Percentiles rank a stretch among this genome's conserved stretches.
Evolutionary conservation across 2,888 invertebrate species (phyloP).

Genomic region (Macrosiphum euphorbiae): DNA sequence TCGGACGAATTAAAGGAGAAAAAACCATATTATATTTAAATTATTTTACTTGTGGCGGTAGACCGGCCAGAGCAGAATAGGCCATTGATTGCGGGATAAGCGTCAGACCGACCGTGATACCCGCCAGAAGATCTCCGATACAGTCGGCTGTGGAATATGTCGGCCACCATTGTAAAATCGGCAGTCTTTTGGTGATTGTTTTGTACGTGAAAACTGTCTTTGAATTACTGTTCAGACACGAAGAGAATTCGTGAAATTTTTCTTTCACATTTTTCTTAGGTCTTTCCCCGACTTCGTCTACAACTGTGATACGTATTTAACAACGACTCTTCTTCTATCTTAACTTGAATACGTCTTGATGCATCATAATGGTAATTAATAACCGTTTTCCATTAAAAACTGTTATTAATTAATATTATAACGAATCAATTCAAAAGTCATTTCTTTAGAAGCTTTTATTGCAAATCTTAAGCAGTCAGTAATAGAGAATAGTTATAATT

Average conservation of each 20-base stretch:
- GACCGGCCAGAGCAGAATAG: constrained; percentile 84
- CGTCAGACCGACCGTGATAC: constrained; percentile 91
- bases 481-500: not conserved
- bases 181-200: constrained; percentile 80
- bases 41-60: constrained; percentile 76
- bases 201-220: constrained; percentile 76
- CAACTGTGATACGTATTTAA: constrained; percentile 71
- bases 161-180: constrained; percentile 84
- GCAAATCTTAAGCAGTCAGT: not conserved
- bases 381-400: not conserved
- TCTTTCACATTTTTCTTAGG: constrained; percentile 69
- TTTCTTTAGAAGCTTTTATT: not conserved
- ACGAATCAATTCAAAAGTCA: not conserved
- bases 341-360: not conserved
- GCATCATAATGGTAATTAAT: not conserved
- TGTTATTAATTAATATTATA: not conserved
- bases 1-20: not conserved
- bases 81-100: constrained; percentile 93
- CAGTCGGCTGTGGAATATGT: constrained; percentile 81
- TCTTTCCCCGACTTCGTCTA: constrained; percentile 70
- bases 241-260: constrained; percentile 68
- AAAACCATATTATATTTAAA: no score
- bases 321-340: not conserved
- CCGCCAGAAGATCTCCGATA: constrained; percentile 89
- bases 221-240: constrained; percentile 72